Evolutionary conservation across 2,113 vertebrate genomes (phyloP).

Genomic region (Takifugu flavidus): DNA sequence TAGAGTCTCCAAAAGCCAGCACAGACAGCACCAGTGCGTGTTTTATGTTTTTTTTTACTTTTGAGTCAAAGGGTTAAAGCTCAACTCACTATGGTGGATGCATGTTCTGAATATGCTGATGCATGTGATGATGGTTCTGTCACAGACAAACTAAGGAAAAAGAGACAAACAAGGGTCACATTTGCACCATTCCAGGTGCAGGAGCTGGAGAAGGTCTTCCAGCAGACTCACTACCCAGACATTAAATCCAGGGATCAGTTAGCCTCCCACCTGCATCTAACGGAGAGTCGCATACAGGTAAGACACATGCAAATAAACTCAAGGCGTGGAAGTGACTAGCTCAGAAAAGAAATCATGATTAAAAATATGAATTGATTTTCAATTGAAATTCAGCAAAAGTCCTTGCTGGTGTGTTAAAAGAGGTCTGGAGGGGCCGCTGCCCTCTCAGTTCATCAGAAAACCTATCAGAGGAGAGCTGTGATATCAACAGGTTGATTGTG

Average conservation of each 20-base stretch:
- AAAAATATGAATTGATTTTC: too few relatives aligned
- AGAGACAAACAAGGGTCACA: conserved; percentile 60
- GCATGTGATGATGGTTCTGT: background rate
- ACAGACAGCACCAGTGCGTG: conserved; percentile 27
- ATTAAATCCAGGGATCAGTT: conserved; percentile 55
- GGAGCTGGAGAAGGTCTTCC: conserved; percentile 62
- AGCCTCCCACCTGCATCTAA: conserved; percentile 55
- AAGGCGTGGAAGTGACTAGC: too few relatives aligned
- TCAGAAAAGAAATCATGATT: too few relatives aligned
- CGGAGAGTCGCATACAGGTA: conserved; percentile 61
- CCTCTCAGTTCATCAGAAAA: too few relatives aligned
- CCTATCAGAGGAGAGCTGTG: too few relatives aligned
- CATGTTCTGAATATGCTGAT: background rate
- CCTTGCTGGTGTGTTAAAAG: too few relatives aligned
- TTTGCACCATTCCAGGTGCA: conserved; percentile 59
- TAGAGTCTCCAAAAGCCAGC: conserved; percentile 13
- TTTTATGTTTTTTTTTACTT: background rate
- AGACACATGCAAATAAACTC: background rate
- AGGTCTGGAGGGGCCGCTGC: too few relatives aligned
- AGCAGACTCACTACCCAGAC: conserved; percentile 63
- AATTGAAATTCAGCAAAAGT: too few relatives aligned
- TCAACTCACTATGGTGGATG: background rate
- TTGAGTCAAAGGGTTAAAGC: background rate
- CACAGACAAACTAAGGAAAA: conserved; percentile 54
- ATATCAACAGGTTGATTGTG: too few relatives aligned